Base-by-base conservation (phyloP, 1,140 invertebrate genomes). In the Stenopsyche tienmushanensis region DNA sequence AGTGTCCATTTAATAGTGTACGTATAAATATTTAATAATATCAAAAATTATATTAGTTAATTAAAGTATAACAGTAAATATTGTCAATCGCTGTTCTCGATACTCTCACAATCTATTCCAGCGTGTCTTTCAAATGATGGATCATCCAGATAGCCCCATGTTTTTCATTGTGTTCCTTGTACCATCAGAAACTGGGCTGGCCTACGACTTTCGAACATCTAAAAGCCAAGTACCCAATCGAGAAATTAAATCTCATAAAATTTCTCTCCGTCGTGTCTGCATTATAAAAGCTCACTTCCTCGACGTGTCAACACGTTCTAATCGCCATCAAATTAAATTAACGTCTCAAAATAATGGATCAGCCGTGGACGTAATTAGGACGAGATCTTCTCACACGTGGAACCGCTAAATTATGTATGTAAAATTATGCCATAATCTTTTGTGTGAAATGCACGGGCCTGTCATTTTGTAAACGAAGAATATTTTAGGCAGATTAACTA, bases 181-280 rank as follows among this genome's bases (percentile, higher is more conserved):
- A 25, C 17, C 25, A 54, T 1, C 21, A 52, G 3, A 21, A 20
- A 25, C 49, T n/a, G n/a, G 21, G 13, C 10, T 54, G 52, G 39
- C 39, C 52, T 54, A 54, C 39, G 52, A 54, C 26, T 54, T 54
- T 54, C 24, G 24, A 54, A 18, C 15, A 54, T n/a, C n/a, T n/a
- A n/a, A n/a, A n/a, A n/a, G n/a, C n/a, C n/a, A n/a, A n/a, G n/a
- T n/a, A n/a, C n/a, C n/a, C n/a, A n/a, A n/a, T n/a, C n/a, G n/a
- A n/a, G n/a, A n/a, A n/a, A n/a, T n/a, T n/a, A n/a, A n/a, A n/a
- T n/a, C n/a, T n/a, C n/a, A n/a, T n/a, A n/a, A n/a, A n/a, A n/a
- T n/a, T n/a, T n/a, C n/a, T n/a, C n/a, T n/a, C n/a, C n/a, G n/a
- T 49, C 45, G 20, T 13, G 15, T 20, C 13, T 17, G 20, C 24